Evolutionary conservation across 2,888 invertebrate genomes (phyloP).

Genomic region (Euclidia mi): DNA sequence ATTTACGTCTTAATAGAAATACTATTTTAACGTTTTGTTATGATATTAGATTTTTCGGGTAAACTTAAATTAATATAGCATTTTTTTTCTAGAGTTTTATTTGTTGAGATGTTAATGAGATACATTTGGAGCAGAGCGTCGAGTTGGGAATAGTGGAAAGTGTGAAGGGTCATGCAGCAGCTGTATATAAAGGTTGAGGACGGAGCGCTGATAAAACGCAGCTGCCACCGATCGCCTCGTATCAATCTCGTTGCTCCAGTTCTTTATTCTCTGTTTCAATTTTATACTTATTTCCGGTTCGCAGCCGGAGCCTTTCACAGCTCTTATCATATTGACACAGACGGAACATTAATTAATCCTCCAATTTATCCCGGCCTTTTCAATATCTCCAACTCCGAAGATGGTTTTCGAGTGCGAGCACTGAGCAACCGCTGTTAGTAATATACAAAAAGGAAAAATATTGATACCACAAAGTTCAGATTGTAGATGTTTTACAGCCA

Average conservation of each 20-base stretch:
- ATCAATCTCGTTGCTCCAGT: constrained; percentile 69
- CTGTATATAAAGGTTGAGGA: constrained; percentile 61
- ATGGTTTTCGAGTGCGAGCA: constrained; percentile 48
- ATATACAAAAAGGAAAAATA: constrained; percentile 15
- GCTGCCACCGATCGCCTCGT: constrained; percentile 73
- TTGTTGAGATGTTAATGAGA: constrained; percentile 41
- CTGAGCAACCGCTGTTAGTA: constrained; percentile 39
- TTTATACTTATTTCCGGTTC: constrained; percentile 72
- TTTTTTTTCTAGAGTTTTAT: constrained; percentile 18
- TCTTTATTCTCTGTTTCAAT: constrained; percentile 79
- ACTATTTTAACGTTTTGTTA: constrained; percentile 19
- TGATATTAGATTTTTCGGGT: background rate
- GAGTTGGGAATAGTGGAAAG: constrained; percentile 31
- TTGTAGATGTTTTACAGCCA: constrained; percentile 1
- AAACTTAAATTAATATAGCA: constrained; percentile 11
- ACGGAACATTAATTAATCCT: constrained; percentile 79
- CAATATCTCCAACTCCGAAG: constrained; percentile 65
- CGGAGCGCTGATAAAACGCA: constrained; percentile 61
- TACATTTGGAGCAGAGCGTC: constrained; percentile 24
- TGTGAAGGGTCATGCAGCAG: constrained; percentile 50
- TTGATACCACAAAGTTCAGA: background rate
- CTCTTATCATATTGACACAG: constrained; percentile 86
- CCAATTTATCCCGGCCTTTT: constrained; percentile 75
- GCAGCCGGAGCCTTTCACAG: constrained; percentile 70
- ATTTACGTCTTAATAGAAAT: constrained; percentile 34